Base-by-base conservation (phyloP, 2,797 vertebrate species). In the Acipenser transmontanus region DNA sequence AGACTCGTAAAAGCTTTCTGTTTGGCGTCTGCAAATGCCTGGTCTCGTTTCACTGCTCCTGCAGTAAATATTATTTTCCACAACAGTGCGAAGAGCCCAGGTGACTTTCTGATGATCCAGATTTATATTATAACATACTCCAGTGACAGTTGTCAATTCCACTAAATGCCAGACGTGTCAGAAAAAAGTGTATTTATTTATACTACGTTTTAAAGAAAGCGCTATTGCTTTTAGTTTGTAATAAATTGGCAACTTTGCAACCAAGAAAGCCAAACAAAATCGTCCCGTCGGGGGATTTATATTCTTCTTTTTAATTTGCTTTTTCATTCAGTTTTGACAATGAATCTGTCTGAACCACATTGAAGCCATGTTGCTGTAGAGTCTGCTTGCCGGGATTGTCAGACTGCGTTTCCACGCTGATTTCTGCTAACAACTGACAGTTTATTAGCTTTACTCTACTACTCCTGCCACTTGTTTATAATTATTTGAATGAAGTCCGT, bases 341-440 rank as follows among this genome's bases (percentile, higher is more conserved):
- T 10, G 59, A n/a, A 6, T 66, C 10, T 56, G 11, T 11, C 54
- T 52, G 65, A 12, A 7, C 47, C 49, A 52, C 47, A 61, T 34
- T 60, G 11, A 2, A 9, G n/a, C 9, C 13, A 11, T 49, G 68
- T 61, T 61, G 63, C 48, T 47, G 3, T 50, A 60, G 13, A 49
- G 49, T 66, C 50, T 50, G 64, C 47, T 13, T 49, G 8, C 3
- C 17, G 10, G 7, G 9, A 48, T 1, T 13, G 20, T 14, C n/a
- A 17, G n/a, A n/a, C 63, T 64, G 7, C 66, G 49, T 71, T 64
- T 65, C 66, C 64, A 9, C 10, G 48, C 54, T 62, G 47, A 52
- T 54, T 9, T 66, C 69, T 56, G 12, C 61, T 52, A 34, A 52
- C 52, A 54, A 54, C 52, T 9, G 52, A 0, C 52, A 54, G 52